Conservation (phyloP, 2,888 invertebrate species). For the Scaptomyza reducta region DNA sequence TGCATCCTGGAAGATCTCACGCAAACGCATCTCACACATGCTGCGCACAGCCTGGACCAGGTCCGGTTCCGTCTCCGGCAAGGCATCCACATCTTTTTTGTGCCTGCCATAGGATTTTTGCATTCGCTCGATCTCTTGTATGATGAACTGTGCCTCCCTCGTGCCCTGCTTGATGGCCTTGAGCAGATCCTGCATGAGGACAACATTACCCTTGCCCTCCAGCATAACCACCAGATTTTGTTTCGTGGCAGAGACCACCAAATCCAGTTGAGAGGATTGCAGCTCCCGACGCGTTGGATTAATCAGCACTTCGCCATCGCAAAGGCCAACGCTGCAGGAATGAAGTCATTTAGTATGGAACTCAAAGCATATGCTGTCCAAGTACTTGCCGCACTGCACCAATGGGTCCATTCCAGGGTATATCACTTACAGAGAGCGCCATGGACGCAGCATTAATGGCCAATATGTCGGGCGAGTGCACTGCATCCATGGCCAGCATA, state of each 20-base stretch:
- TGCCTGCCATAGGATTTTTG: conserved; percentile 88
- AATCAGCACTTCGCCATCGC: conserved; percentile 90
- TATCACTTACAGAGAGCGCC: conserved; percentile 94
- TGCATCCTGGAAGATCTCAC: conserved; percentile 91
- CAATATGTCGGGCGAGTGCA: conserved; percentile 94
- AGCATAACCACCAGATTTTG: conserved; percentile 95
- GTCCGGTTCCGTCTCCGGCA: conserved; percentile 84
- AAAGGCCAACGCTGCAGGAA: conserved; percentile 89
- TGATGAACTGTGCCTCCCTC: conserved; percentile 92
- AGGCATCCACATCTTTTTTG: conserved; percentile 88
- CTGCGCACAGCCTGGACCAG: conserved; percentile 87
- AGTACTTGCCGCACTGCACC: conserved; percentile 91
- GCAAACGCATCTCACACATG: conserved; percentile 89
- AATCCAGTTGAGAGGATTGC: conserved; percentile 90
- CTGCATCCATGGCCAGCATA: conserved; percentile 94
- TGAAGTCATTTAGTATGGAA: neutral
- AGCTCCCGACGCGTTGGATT: conserved; percentile 96
- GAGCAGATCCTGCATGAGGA: conserved; percentile 91
- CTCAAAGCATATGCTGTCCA: too few species aligned
- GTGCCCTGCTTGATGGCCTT: conserved; percentile 94
- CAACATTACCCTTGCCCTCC: conserved; percentile 92
- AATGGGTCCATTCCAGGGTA: conserved; percentile 98
- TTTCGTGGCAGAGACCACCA: conserved; percentile 92
- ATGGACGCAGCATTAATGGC: conserved; percentile 98
- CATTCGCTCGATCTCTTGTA: conserved; percentile 89